These are phyloP conservation scores for Pantherophis vulpinus DNA, from an alignment of 2,797 vertebrate genomes.

Conservation along the genomic window DNA sequence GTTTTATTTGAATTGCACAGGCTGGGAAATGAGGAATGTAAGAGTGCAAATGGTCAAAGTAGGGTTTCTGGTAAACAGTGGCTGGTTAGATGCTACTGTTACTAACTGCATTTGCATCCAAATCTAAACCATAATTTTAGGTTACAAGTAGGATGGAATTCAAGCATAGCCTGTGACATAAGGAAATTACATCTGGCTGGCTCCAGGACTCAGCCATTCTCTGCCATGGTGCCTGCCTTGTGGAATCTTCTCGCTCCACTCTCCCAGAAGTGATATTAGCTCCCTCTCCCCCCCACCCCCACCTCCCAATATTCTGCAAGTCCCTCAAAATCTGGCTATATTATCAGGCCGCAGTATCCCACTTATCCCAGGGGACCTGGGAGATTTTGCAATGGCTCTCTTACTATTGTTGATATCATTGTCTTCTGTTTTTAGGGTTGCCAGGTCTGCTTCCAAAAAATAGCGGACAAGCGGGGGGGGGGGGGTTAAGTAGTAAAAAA, in stretches of 20 bases:
- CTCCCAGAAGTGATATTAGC: accelerated
- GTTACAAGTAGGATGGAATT: not conserved
- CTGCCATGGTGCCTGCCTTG: not conserved
- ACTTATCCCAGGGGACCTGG: not conserved
- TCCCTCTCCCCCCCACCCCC: not conserved
- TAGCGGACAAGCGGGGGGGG: too few relatives aligned
- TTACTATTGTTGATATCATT: not conserved
- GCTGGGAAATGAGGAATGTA: slow-evolving; percentile 47
- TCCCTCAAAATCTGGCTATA: not conserved
- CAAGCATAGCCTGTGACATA: not conserved
- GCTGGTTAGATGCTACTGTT: not conserved
- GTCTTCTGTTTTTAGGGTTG: not conserved
- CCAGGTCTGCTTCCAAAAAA: too few relatives aligned
- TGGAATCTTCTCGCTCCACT: not conserved
- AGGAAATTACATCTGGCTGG: not conserved
- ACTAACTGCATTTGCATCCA: not conserved
- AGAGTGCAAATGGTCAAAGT: slow-evolving; percentile 25
- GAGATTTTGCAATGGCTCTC: not conserved
- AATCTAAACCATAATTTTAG: not conserved
- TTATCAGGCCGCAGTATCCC: not conserved
- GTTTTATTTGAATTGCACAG: slow-evolving; percentile 29
- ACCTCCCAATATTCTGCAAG: too few relatives aligned
- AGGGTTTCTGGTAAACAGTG: slow-evolving; percentile 25
- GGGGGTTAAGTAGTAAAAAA: too few relatives aligned
- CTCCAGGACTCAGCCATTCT: not conserved